These are phyloP conservation scores for Mesitornis unicolor DNA, from an alignment of 2,113 vertebrate species.

Conservation along the genomic window DNA sequence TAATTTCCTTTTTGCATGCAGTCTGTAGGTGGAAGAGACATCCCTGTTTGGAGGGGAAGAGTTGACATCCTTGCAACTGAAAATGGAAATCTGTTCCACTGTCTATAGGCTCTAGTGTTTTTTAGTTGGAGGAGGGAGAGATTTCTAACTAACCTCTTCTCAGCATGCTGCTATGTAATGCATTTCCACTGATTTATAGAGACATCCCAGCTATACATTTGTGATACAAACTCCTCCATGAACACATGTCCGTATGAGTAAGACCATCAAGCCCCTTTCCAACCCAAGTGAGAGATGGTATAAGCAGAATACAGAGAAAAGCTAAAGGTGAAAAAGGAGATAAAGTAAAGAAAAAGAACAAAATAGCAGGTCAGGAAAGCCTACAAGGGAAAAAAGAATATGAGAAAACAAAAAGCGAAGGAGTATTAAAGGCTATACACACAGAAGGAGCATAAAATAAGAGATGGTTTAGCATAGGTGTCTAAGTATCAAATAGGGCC, in stretches of 20 bases:
- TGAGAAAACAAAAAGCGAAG: background rate
- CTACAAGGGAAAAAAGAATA: background rate
- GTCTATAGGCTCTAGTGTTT: background rate
- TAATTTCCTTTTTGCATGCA: background rate
- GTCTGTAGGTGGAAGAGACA: background rate
- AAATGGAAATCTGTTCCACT: background rate
- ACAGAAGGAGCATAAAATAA: background rate
- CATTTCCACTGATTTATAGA: background rate
- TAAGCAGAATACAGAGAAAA: background rate
- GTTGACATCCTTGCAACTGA: background rate
- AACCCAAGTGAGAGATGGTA: background rate
- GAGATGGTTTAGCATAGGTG: background rate
- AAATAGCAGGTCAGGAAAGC: background rate
- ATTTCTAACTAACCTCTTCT: background rate
- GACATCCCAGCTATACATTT: background rate
- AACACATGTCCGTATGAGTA: rapidly evolving
- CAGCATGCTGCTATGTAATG: background rate
- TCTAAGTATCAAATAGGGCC: background rate
- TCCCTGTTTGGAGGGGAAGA: background rate
- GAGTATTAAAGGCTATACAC: background rate
- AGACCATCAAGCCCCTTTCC: background rate
- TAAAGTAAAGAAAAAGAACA: background rate
- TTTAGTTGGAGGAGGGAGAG: background rate
- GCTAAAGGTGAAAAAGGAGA: background rate
- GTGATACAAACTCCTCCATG: background rate